phyloP scores from a whole-genome alignment of 1,140 invertebrate species.

The Drosophila baimaii region DNA sequence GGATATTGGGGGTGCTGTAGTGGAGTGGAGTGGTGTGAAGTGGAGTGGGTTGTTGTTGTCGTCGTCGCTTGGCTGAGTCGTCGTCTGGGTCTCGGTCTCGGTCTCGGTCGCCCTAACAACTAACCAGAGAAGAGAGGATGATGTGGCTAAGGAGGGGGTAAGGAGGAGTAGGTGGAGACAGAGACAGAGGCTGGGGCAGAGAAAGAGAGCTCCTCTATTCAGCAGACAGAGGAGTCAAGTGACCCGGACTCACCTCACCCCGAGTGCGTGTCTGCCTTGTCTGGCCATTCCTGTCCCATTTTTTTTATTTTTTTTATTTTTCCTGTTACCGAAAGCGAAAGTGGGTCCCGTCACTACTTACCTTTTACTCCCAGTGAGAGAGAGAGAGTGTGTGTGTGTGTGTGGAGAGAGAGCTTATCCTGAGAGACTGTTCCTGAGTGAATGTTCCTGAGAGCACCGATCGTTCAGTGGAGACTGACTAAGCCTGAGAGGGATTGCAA shows the following conservation, averaged over 20 bases:
- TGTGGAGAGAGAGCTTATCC: constrained; percentile 22
- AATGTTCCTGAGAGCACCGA: constrained; percentile 7
- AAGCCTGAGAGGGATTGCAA: constrained; percentile 4
- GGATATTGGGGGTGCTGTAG: constrained; percentile 8
- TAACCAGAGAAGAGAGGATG: constrained; percentile 6
- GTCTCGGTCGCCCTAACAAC: constrained; percentile 68
- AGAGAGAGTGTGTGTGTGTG: too few species aligned
- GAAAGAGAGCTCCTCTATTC: background rate
- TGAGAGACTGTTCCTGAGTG: constrained; percentile 16
- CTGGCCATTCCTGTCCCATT: constrained; percentile 45
- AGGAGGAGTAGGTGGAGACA: background rate
- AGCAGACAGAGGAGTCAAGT: constrained; percentile 9
- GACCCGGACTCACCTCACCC: background rate
- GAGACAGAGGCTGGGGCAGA: background rate
- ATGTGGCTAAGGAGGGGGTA: background rate
- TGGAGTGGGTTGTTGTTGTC: constrained; percentile 15
- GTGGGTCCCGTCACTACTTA: constrained; percentile 31
- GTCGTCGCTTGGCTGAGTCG: constrained; percentile 30
- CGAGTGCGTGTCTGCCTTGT: constrained; percentile 15
- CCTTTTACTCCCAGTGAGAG: too few species aligned
- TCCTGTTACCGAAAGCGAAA: constrained; percentile 28
- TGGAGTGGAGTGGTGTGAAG: background rate
- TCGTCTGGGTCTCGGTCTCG: constrained; percentile 47
- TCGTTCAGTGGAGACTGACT: background rate
- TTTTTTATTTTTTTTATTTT: too few species aligned